Evolutionary conservation across 2,888 invertebrate genomes (phyloP).

Genomic region (Agrilus mali): DNA sequence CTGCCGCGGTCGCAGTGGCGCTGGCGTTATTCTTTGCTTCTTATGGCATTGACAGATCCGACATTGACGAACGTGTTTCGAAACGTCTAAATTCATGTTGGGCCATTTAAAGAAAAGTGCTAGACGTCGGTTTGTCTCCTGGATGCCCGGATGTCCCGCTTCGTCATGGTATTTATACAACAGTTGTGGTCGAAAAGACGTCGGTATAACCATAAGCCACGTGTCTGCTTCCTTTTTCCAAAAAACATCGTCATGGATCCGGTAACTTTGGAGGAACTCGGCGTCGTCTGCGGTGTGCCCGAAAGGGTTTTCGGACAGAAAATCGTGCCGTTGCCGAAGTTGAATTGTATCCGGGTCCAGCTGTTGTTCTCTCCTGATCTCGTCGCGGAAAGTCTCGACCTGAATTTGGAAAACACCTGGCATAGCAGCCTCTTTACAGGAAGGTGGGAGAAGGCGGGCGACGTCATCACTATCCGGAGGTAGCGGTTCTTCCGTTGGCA

Average conservation of each 20-base stretch:
- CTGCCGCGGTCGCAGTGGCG: constrained; percentile 4
- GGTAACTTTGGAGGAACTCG: neutral
- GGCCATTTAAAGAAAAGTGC: constrained; percentile 7
- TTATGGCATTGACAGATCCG: constrained; percentile 1
- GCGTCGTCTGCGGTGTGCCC: no score
- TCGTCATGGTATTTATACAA: constrained; percentile 8
- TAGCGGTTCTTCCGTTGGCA: constrained; percentile 3
- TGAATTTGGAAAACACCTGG: neutral
- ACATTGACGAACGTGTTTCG: constrained; percentile 14
- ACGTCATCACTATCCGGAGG: neutral
- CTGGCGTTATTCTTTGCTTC: neutral
- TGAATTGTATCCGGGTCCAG: no score
- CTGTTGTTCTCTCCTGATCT: no score
- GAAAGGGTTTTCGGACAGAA: no score
- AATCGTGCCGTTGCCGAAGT: no score
- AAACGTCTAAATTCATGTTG: constrained; percentile 5
- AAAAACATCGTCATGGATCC: neutral
- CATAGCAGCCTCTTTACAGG: neutral
- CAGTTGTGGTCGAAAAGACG: neutral
- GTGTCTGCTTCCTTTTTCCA: neutral
- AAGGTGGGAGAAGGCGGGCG: neutral
- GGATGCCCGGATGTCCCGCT: constrained; percentile 15
- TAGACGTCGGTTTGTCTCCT: constrained; percentile 11
- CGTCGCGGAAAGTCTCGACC: no score
- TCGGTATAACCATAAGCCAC: neutral